Evolutionary conservation across 2,113 vertebrate genomes (phyloP).

Genomic region (Gambusia affinis): DNA sequence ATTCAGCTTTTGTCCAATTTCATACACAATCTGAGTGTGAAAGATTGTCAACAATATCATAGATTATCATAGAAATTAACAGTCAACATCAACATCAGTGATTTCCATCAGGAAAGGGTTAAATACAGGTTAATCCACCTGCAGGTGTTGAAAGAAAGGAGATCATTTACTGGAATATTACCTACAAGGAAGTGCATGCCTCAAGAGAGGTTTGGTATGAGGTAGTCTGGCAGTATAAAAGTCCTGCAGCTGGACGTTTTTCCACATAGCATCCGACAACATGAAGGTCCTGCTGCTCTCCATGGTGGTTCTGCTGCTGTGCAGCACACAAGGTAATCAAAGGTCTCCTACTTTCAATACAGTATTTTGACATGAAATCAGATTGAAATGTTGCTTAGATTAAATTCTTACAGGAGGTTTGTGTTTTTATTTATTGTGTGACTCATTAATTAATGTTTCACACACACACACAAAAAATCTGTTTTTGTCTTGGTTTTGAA

Average conservation of each 20-base stretch:
- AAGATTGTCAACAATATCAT: not conserved
- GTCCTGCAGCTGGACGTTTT: not conserved
- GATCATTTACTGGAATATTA: conserved; percentile 4
- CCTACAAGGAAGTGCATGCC: conserved; percentile 28
- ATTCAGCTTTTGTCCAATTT: not conserved
- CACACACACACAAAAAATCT: too few species aligned
- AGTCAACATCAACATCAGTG: not conserved
- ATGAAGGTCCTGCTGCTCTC: conserved; percentile 70
- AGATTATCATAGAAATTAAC: not conserved
- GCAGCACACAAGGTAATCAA: conserved; percentile 63
- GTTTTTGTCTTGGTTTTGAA: too few species aligned
- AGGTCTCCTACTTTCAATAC: not conserved
- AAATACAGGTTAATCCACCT: not conserved
- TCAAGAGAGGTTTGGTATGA: conserved; percentile 7
- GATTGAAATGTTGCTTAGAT: too few species aligned
- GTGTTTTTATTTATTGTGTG: not conserved
- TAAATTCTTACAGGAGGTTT: not conserved
- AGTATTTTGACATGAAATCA: not conserved
- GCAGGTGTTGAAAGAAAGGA: not conserved
- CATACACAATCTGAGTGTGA: not conserved
- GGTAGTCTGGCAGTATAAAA: conserved; percentile 30
- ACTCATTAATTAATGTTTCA: not conserved
- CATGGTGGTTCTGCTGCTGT: conserved; percentile 62
- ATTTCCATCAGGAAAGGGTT: not conserved
- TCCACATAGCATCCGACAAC: conserved; percentile 42